These are phyloP conservation scores for Tuberolachnus salignus DNA, from an alignment of 2,888 invertebrate species.

Conservation along the genomic window DNA sequence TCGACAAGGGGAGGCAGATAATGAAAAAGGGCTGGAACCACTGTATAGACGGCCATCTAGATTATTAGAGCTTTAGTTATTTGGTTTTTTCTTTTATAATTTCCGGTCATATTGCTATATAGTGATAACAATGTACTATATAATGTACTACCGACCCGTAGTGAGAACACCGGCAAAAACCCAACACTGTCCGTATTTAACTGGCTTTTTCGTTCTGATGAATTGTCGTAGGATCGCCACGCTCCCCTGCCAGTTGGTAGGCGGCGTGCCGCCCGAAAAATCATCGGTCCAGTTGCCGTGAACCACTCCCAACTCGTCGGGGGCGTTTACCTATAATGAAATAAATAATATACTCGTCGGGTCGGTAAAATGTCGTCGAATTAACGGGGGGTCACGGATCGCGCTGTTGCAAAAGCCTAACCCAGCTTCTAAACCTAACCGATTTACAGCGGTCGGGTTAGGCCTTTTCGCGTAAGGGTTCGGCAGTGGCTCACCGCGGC, in stretches of 20 bases:
- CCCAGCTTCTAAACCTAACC: no score
- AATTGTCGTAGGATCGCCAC: slow-evolving; percentile 84
- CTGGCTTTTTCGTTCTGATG: slow-evolving; percentile 81
- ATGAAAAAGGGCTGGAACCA: no score
- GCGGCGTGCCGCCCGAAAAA: slow-evolving; percentile 82
- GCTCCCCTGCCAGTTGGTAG: slow-evolving; percentile 90
- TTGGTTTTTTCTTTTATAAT: no score
- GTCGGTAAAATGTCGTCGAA: neutral
- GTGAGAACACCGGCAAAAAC: slow-evolving; percentile 90
- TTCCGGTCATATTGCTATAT: no score
- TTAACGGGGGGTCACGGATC: no score
- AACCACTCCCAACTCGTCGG: slow-evolving; percentile 84
- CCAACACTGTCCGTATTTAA: slow-evolving; percentile 96
- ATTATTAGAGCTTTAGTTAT: no score
- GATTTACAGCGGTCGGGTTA: no score
- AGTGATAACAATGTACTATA: neutral
- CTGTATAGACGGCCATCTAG: no score
- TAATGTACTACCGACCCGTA: slow-evolving; percentile 69
- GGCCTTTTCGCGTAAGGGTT: no score
- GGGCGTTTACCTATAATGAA: slow-evolving; percentile 76
- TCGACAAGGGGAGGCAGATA: no score
- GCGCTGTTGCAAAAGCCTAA: no score
- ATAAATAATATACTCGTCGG: neutral
- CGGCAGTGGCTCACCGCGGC: slow-evolving; percentile 70
- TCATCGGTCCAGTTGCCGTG: slow-evolving; percentile 89